Conservation (phyloP, 2,797 vertebrate species). For the Orientallactaga sibirica region DNA sequence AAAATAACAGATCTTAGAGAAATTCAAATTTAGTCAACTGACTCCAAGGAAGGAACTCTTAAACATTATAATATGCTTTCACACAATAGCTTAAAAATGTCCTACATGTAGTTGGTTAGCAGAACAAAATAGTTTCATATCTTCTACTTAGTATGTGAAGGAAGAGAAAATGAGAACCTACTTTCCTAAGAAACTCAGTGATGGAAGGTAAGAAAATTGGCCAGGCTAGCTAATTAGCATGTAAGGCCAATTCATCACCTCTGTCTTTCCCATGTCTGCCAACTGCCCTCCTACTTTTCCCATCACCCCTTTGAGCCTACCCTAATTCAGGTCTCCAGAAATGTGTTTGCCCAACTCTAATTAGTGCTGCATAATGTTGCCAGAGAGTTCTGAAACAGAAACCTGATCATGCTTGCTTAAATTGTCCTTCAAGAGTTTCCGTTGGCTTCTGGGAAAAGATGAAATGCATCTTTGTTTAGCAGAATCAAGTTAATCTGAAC, state of each 20-base stretch:
- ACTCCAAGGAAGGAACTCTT: neutral
- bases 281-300: neutral
- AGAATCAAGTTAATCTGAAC: neutral
- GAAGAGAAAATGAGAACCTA: slow-evolving; percentile 3
- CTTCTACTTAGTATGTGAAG: neutral
- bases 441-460: neutral
- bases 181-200: neutral
- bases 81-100: neutral
- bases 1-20: neutral
- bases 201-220: neutral
- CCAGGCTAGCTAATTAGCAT: neutral
- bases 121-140: neutral
- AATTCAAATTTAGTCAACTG: neutral
- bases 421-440: neutral
- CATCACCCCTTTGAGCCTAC: neutral
- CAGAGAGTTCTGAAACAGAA: neutral
- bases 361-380: neutral
- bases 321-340: neutral
- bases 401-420: neutral
- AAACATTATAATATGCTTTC: neutral
- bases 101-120: neutral
- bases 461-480: neutral
- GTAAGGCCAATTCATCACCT: neutral
- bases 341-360: neutral
- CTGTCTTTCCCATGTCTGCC: neutral